Evolutionary conservation across 1,140 invertebrate species (phyloP), one percentile per base, ranked within the genome.

Genomic region (Caenorhabditis briggsae): DNA sequence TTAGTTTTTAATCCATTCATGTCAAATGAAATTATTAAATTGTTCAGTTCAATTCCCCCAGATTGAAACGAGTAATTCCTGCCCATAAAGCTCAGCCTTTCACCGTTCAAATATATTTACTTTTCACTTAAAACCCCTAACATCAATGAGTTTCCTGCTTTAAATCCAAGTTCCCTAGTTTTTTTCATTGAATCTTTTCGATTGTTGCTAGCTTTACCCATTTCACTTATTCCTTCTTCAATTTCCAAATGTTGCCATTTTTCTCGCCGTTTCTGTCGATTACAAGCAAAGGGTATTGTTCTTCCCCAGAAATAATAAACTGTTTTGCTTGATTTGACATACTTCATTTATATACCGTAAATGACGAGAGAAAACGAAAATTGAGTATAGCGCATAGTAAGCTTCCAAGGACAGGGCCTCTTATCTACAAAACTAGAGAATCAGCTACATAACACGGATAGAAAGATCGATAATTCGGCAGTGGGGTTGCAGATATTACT

Each of bases 131-230:
- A 50, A 50, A 1, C 43, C 43, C 64, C 56, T n/a, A 43, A 7
- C 18, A 70, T 70, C 61, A 64, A 11, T 70, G 65, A 46, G 43
- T 70, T 70, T 5, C 33, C n/a, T 25, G 65, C 65, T 70, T 70
- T 70, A 70, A 70, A 70, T 16, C 23, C 43, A 70, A 16, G 33
- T 64, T 33, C 7, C 33, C 33, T 33, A 2, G 23, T 64, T 33
- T 64, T 70, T 70, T 70, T 25, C 16, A 70, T 48, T 18, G 41
- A 70, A 50, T 65, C 33, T 65, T 65, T 65, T 33, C 33, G 61
- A 65, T 78, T 78, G 70, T 78, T 78, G 18, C 43, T 53, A 78
- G 70, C 70, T 78, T 78, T 78, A 78, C 33, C 53, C 46, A 50
- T 2, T 65, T 33, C 12, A 14, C 33, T 41, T 12, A 41, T 59